These are phyloP conservation scores for Sebastes vulpes DNA, from an alignment of 2,797 vertebrate genomes.

Conservation along the genomic window DNA sequence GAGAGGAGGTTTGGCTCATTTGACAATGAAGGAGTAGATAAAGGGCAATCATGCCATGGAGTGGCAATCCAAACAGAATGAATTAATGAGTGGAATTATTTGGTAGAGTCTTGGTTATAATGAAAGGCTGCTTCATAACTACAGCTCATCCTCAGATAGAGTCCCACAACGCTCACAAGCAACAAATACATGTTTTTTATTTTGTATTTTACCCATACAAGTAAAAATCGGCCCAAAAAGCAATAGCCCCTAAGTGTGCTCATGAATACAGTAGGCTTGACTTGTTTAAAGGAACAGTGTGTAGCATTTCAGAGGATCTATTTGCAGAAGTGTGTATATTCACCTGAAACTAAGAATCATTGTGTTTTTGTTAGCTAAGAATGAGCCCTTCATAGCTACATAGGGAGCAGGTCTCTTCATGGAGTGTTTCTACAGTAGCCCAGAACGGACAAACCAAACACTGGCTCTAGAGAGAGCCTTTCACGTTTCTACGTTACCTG, in stretches of 20 bases:
- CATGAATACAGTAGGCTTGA: no score
- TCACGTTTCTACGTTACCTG: no score
- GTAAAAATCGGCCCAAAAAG: no score
- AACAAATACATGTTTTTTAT: not conserved
- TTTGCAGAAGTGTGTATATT: not conserved
- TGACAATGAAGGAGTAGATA: slow-evolving; percentile 39
- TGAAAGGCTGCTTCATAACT: not conserved
- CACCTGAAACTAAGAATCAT: no score
- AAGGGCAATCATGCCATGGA: slow-evolving; percentile 1
- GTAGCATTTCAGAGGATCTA: no score
- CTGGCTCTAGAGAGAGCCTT: fast-evolving
- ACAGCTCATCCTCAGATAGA: not conserved
- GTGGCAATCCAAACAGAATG: not conserved
- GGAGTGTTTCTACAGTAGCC: fast-evolving
- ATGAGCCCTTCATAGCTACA: no score
- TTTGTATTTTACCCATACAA: not conserved
- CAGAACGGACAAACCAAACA: no score
- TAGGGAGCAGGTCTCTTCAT: no score
- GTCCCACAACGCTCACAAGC: not conserved
- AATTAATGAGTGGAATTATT: not conserved
- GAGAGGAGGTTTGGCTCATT: slow-evolving; percentile 35
- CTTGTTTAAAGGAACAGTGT: no score
- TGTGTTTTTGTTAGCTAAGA: no score
- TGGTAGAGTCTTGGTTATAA: not conserved
- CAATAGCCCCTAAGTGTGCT: no score